Conservation (phyloP, 2,888 invertebrate genomes). For the Bombylius discolor region DNA sequence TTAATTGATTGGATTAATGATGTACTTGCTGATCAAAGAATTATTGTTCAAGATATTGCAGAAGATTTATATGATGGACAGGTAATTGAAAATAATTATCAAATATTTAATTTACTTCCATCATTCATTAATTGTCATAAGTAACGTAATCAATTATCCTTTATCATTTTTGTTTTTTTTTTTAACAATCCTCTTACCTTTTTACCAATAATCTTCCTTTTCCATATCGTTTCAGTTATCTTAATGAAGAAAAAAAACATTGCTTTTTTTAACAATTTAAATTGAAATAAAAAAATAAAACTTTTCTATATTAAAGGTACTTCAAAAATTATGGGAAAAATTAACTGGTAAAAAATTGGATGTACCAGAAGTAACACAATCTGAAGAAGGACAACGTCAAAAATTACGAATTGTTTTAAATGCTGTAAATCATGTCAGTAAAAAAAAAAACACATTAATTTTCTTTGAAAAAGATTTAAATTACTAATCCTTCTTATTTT, state of each 20-base stretch:
- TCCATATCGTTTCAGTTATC: too few species aligned
- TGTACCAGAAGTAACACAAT: conserved; percentile 96
- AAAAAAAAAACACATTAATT: neutral
- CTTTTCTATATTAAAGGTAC: conserved; percentile 38
- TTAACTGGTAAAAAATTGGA: conserved; percentile 80
- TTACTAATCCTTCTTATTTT: neutral
- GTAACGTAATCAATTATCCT: too few species aligned
- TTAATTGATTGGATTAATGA: conserved; percentile 98
- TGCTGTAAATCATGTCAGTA: conserved; percentile 66
- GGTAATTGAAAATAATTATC: conserved; percentile 29
- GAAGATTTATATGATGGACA: conserved; percentile 98
- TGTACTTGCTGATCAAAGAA: conserved; percentile 88
- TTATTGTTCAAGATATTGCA: conserved; percentile 91
- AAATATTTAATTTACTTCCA: too few species aligned
- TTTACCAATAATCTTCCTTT: too few species aligned
- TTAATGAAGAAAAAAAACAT: too few species aligned
- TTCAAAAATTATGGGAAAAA: conserved; percentile 66
- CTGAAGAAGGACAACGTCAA: conserved; percentile 93
- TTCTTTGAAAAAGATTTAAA: too few species aligned
- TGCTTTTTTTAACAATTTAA: too few species aligned
- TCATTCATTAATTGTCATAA: too few species aligned
- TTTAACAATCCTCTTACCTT: too few species aligned
- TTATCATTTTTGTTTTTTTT: too few species aligned
- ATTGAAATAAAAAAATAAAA: neutral
- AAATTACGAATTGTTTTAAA: conserved; percentile 81